These are phyloP conservation scores for Gambelia wislizenii DNA, from an alignment of 2,797 vertebrate genomes.

Conservation along the genomic window DNA sequence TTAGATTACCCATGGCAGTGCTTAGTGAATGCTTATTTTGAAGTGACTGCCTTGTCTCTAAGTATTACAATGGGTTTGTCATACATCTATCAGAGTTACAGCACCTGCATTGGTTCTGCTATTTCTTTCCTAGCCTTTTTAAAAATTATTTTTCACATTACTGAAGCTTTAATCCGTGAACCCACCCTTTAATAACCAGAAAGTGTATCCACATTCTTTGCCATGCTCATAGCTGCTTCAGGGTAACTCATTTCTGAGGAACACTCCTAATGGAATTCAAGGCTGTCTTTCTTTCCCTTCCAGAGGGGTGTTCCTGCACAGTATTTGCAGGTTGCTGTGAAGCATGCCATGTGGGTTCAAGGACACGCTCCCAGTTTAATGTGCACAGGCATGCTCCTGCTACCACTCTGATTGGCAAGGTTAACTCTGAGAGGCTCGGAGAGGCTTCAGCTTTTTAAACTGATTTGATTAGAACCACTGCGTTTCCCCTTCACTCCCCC, in stretches of 20 bases:
- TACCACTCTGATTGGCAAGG: slow-evolving; percentile 89
- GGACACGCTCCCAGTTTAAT: slow-evolving; percentile 87
- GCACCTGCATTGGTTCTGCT: slow-evolving; percentile 50
- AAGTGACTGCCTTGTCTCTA: slow-evolving; percentile 65
- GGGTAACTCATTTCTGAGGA: slow-evolving; percentile 58
- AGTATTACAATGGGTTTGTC: slow-evolving; percentile 60
- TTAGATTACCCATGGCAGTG: slow-evolving; percentile 68
- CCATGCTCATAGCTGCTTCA: slow-evolving; percentile 53
- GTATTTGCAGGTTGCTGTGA: slow-evolving; percentile 57
- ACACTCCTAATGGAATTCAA: slow-evolving; percentile 67
- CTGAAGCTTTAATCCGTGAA: slow-evolving; percentile 67
- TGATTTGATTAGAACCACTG: slow-evolving; percentile 92
- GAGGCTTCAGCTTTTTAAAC: slow-evolving; percentile 84
- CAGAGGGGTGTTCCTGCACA: slow-evolving; percentile 60
- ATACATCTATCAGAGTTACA: slow-evolving; percentile 52
- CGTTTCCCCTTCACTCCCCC: slow-evolving; percentile 77
- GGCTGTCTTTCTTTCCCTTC: slow-evolving; percentile 4
- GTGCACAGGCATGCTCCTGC: slow-evolving; percentile 83
- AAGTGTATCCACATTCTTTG: slow-evolving; percentile 55
- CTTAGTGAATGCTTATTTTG: slow-evolving; percentile 74
- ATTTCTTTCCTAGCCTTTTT: slow-evolving; percentile 62
- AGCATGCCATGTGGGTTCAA: slow-evolving; percentile 80
- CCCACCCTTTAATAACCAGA: slow-evolving; percentile 68
- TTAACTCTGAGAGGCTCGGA: slow-evolving; percentile 84
- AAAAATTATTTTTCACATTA: slow-evolving; percentile 58